Evolutionary conservation across 2,888 invertebrate genomes (phyloP).

Genomic region (Ligdia adustata): DNA sequence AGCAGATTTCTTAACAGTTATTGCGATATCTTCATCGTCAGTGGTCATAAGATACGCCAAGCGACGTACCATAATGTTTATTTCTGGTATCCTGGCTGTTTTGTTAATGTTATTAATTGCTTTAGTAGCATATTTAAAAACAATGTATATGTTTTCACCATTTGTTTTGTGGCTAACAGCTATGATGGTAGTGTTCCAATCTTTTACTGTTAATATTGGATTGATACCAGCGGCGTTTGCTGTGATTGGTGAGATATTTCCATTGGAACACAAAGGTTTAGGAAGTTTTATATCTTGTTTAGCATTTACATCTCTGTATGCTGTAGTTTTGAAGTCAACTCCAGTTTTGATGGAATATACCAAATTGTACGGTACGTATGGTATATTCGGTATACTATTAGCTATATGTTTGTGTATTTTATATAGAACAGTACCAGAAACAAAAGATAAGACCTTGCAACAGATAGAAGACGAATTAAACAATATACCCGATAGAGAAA

Average conservation of each 20-base stretch:
- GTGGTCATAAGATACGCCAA: constrained; percentile 41
- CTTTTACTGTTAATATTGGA: constrained; percentile 43
- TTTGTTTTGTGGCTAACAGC: constrained; percentile 43
- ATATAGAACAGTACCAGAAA: constrained; percentile 50
- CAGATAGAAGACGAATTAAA: constrained; percentile 52
- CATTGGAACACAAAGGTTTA: constrained; percentile 49
- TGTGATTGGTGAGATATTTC: constrained; percentile 50
- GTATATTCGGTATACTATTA: constrained; percentile 42
- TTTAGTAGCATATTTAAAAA: constrained; percentile 39
- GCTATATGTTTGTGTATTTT: constrained; percentile 41
- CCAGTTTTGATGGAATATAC: constrained; percentile 45
- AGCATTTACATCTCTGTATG: constrained; percentile 44
- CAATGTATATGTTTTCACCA: constrained; percentile 19
- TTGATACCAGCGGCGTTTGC: constrained; percentile 45
- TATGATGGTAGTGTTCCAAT: constrained; percentile 43
- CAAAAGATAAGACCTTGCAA: constrained; percentile 52
- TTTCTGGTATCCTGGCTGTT: constrained; percentile 38
- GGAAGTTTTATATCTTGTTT: constrained; percentile 45
- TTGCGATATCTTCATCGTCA: constrained; percentile 41
- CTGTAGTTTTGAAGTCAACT: constrained; percentile 45
- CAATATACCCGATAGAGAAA: constrained; percentile 11
- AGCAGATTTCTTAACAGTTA: constrained; percentile 42
- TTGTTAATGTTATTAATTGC: constrained; percentile 43
- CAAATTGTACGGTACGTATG: constrained; percentile 46
- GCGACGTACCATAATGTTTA: constrained; percentile 46